These are phyloP conservation scores for Martes flavigula DNA, from an alignment of 2,797 vertebrate species.

Conservation along the genomic window DNA sequence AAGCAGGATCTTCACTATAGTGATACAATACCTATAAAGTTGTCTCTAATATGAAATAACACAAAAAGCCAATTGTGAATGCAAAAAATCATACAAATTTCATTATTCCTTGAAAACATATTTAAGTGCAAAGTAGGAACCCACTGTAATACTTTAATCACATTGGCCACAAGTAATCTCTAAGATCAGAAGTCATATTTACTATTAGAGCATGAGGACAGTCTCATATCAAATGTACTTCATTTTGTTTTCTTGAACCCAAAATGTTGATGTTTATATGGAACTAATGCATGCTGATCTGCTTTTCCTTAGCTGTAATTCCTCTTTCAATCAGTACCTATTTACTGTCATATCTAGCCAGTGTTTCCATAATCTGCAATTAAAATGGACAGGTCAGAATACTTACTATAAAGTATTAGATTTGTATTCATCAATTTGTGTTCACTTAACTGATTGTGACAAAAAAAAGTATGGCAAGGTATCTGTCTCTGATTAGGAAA, in stretches of 20 bases:
- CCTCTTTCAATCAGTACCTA: background rate
- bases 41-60: background rate
- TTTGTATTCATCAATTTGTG: background rate
- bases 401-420: background rate
- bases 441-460: background rate
- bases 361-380: background rate
- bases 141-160: background rate
- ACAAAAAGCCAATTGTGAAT: background rate
- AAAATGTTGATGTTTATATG: background rate
- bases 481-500: background rate
- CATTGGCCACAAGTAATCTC: background rate
- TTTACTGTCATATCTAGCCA: background rate
- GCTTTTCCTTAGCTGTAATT: background rate
- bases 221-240: background rate
- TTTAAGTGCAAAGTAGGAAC: background rate
- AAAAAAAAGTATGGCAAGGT: background rate
- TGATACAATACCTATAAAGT: background rate
- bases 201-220: background rate
- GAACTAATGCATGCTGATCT: background rate
- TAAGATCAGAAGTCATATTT: background rate
- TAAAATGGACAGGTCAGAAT: background rate
- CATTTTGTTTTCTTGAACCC: background rate
- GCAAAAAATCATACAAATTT: background rate
- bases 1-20: background rate
- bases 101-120: background rate